Evolutionary conservation across 2,797 vertebrate species (phyloP).

Genomic region (Furcifer pardalis): DNA sequence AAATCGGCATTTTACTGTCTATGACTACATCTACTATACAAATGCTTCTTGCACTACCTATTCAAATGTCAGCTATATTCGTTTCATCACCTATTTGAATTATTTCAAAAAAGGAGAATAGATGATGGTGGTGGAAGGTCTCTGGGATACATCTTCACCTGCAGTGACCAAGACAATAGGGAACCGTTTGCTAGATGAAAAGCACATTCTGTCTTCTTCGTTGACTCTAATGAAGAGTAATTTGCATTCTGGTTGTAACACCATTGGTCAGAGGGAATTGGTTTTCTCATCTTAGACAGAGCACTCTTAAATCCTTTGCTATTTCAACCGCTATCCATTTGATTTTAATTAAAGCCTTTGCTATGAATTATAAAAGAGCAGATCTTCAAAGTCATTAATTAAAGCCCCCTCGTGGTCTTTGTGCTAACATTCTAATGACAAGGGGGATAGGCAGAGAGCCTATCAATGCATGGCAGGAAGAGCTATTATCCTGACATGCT

Average conservation of each 20-base stretch:
- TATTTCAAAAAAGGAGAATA: constrained; percentile 17
- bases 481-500: constrained; percentile 51
- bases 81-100: constrained; percentile 22
- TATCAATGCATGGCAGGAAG: constrained; percentile 44
- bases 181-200: constrained; percentile 16
- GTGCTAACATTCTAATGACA: constrained; percentile 49
- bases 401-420: constrained; percentile 52
- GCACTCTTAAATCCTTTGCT: constrained; percentile 68
- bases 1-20: too few relatives aligned
- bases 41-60: not conserved
- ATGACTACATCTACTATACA: too few relatives aligned
- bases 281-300: constrained; percentile 48
- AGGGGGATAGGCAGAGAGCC: constrained; percentile 42
- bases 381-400: constrained; percentile 71
- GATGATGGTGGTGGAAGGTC: constrained; percentile 4
- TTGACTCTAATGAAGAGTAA: constrained; percentile 36
- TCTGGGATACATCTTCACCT: constrained; percentile 16
- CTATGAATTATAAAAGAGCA: constrained; percentile 70
- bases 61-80: not conserved
- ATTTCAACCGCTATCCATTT: constrained; percentile 59
- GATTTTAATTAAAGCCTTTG: constrained; percentile 72
- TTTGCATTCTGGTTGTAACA: constrained; percentile 57
- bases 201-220: not conserved
- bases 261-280: constrained; percentile 62
- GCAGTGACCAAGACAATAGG: constrained; percentile 12